Percentiles rank a stretch among this genome's conserved stretches.
These are phyloP conservation scores for Nasonia longicornis DNA, from an alignment of 1,140 invertebrate species.

Conservation along the genomic window DNA sequence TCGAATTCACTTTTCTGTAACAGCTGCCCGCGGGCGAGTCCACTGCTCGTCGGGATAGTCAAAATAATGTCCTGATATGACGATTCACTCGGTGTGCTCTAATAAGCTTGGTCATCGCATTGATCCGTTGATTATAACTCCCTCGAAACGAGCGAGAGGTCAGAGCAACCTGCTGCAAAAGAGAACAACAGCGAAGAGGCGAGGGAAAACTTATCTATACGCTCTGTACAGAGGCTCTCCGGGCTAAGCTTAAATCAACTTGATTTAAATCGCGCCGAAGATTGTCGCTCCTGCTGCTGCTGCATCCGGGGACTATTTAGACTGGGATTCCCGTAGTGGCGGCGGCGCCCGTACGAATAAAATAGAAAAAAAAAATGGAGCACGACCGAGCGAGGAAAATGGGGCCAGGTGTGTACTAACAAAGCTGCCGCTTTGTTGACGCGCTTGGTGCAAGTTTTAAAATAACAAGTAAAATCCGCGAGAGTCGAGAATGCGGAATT, in stretches of 20 bases:
- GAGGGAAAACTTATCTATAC: background rate
- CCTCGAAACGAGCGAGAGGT: background rate
- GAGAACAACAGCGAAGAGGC: background rate
- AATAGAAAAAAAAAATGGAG: background rate
- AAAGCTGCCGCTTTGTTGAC: constrained; percentile 1
- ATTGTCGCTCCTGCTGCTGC: background rate
- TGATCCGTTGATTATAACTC: no score
- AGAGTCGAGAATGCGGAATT: no score
- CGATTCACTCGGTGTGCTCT: background rate
- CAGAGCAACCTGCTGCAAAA: background rate
- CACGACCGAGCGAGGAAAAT: background rate
- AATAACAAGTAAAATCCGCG: background rate
- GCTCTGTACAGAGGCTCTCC: background rate
- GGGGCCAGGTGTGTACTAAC: constrained; percentile 7
- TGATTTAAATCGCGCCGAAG: constrained; percentile 36
- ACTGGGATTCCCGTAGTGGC: background rate
- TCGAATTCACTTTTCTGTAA: constrained; percentile 25
- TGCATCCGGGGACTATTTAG: constrained; percentile 18
- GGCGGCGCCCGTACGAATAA: background rate
- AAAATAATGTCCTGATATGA: background rate
- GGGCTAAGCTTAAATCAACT: constrained; percentile 37
- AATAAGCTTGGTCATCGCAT: background rate
- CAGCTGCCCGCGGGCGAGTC: background rate
- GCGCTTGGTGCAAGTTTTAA: background rate
- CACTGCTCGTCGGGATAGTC: background rate